These are phyloP conservation scores for Corydoras sp. DNA, from an alignment of 2,113 vertebrate genomes.

Conservation along the genomic window DNA sequence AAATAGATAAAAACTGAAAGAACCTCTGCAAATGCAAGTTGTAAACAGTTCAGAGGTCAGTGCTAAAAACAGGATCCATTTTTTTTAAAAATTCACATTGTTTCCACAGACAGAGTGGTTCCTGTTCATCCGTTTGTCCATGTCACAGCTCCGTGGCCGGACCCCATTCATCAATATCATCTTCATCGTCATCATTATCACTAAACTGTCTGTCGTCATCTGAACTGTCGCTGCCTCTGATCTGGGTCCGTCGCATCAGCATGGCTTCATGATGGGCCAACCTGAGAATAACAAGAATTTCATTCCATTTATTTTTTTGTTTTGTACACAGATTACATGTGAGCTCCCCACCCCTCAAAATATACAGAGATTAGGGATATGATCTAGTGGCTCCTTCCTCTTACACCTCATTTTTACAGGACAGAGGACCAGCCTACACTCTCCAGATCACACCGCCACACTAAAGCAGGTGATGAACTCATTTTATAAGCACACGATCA, in stretches of 20 bases:
- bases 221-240: conserved; percentile 74
- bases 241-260: conserved; percentile 75
- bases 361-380: not conserved
- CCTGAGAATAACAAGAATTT: conserved; percentile 50
- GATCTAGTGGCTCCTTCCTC: too few relatives aligned
- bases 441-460: too few relatives aligned
- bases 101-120: conserved; percentile 1
- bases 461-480: too few relatives aligned
- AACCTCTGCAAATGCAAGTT: not conserved
- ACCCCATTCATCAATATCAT: conserved; percentile 75
- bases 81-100: conserved; percentile 10
- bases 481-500: too few relatives aligned
- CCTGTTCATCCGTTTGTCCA: not conserved
- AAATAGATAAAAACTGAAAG: conserved; percentile 5
- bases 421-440: too few relatives aligned
- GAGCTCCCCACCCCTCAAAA: not conserved
- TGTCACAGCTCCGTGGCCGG: conserved; percentile 86
- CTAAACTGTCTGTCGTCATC: conserved; percentile 47
- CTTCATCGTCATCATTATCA: conserved; percentile 49
- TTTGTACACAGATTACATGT: too few relatives aligned
- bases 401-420: too few relatives aligned
- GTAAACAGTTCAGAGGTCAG: conserved; percentile 1
- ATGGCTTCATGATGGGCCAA: conserved; percentile 75
- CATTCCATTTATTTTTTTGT: not conserved
- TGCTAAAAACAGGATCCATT: not conserved